Base-by-base conservation (phyloP, 2,888 invertebrate genomes). In the Macrophya annulata region DNA sequence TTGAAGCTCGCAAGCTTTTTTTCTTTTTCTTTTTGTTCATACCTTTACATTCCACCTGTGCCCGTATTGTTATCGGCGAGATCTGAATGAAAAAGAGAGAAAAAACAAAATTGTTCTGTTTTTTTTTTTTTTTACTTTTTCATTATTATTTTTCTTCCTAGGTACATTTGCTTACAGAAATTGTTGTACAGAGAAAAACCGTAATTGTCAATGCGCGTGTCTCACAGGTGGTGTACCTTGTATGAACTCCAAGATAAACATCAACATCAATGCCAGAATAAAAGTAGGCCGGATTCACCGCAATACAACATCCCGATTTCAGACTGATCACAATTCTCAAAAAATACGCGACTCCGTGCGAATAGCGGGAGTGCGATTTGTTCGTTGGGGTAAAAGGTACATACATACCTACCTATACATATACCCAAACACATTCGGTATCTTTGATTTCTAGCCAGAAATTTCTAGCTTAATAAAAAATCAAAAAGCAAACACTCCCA, bases 261-360 rank as follows among this genome's bases (percentile, higher is more conserved):
- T n/a, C 25, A 5, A 48, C 12, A 17, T n/a, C 25, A 15, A 48
- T 31, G 10, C 17, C 17, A 37, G 31, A 77, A 17, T 51, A 31
- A 55, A 77, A 51, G 31, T 77, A 51, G 51, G 37, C 51, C 31
- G 51, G 9, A 74, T 74, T 74, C 10, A 10, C 43, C 45, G 74
- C 74, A 74, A 74, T 74, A 45, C 45, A 74, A 74, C 25, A 74
- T 68, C 74, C 43, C 9, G 43, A 74, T 74, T 74, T 31, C 45
- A 74, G 45, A 25, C 45, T 74, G 74, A 74, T 74, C 21, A 45
- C 21, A 10, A 74, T 74, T 74, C 45, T 45, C 12, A n/a, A 10
- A 21, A 43, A 21, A 45, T 45, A 74, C 68, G 9, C 21, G 0
- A 43, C 1, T 55, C 55, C 55, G 55, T 37, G 68, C 37, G 68